These are phyloP conservation scores for Palaemon carinicauda DNA, from an alignment of 1,140 invertebrate species.

Conservation along the genomic window DNA sequence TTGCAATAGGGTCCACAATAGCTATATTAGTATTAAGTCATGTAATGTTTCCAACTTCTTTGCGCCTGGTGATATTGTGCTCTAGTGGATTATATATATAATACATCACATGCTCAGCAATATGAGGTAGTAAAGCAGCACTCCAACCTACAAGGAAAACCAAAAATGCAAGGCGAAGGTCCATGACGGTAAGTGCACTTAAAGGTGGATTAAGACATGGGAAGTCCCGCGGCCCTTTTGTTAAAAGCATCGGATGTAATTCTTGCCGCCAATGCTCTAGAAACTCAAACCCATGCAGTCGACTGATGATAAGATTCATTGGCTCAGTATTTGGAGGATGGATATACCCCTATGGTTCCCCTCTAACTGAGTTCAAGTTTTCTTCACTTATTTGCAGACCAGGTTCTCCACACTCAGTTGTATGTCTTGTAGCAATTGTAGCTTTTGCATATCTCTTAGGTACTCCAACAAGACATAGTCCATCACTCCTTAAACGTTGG, in stretches of 20 bases:
- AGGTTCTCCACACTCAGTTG: slow-evolving; percentile 51
- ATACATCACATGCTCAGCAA: not conserved
- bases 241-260: slow-evolving; percentile 29
- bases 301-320: slow-evolving; percentile 46
- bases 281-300: slow-evolving; percentile 41
- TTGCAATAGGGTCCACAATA: too few species aligned
- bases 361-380: slow-evolving; percentile 51
- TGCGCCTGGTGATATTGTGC: too few species aligned
- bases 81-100: too few species aligned
- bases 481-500: slow-evolving; percentile 17
- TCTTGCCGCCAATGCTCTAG: slow-evolving; percentile 45
- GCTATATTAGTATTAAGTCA: not conserved
- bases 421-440: slow-evolving; percentile 47
- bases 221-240: slow-evolving; percentile 22
- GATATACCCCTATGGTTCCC: slow-evolving; percentile 47
- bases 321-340: slow-evolving; percentile 1
- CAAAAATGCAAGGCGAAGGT: slow-evolving; percentile 46
- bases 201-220: slow-evolving; percentile 49
- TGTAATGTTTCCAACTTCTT: not conserved
- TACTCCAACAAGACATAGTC: slow-evolving; percentile 50
- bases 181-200: slow-evolving; percentile 16
- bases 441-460: slow-evolving; percentile 48
- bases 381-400: slow-evolving; percentile 46
- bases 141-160: slow-evolving; percentile 43
- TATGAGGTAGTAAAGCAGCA: not conserved